Percentiles rank a stretch among this genome's conserved stretches.
phyloP scores from a whole-genome alignment of 2,888 invertebrate genomes.

The Philhelius pedissequus region DNA sequence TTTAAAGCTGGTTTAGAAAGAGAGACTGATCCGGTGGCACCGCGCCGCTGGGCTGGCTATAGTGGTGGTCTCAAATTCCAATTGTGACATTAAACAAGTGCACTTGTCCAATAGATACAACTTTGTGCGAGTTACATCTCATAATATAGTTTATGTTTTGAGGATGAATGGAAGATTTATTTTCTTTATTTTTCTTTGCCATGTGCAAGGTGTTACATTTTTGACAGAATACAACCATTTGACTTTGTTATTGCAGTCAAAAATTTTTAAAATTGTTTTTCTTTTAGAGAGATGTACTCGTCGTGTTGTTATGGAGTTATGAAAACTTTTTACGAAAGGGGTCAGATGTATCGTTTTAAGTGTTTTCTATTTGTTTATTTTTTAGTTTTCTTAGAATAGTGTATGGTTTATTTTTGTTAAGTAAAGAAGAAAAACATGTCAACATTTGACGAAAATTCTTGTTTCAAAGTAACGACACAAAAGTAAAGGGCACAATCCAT shows the following conservation, averaged over 20 bases:
- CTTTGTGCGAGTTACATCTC: conserved; percentile 5
- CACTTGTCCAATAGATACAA: conserved; percentile 64
- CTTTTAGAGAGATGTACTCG: background rate
- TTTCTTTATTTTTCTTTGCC: conserved; percentile 1
- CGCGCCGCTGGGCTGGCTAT: conserved; percentile 30
- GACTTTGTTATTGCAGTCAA: background rate
- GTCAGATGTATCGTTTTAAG: background rate
- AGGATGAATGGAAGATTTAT: conserved; percentile 44
- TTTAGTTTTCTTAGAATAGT: background rate
- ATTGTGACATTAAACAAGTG: conserved; percentile 67
- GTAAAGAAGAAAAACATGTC: background rate
- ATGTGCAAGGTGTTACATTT: conserved; percentile 48
- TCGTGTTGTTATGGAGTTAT: background rate
- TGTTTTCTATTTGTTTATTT: background rate
- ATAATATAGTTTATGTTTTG: conserved; percentile 28
- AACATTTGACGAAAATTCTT: background rate
- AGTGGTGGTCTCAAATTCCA: conserved; percentile 66
- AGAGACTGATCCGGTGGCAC: conserved; percentile 48
- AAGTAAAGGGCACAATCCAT: too few relatives aligned
- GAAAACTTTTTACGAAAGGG: background rate
- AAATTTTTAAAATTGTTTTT: background rate
- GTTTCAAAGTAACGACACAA: too few relatives aligned
- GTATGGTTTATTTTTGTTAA: background rate
- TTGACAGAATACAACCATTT: conserved; percentile 25
- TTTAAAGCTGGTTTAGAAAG: conserved; percentile 27